Evolutionary conservation across 2,113 vertebrate genomes (phyloP), one percentile per base, ranked within the genome.

Genomic region (Phyllostomus hastatus): DNA sequence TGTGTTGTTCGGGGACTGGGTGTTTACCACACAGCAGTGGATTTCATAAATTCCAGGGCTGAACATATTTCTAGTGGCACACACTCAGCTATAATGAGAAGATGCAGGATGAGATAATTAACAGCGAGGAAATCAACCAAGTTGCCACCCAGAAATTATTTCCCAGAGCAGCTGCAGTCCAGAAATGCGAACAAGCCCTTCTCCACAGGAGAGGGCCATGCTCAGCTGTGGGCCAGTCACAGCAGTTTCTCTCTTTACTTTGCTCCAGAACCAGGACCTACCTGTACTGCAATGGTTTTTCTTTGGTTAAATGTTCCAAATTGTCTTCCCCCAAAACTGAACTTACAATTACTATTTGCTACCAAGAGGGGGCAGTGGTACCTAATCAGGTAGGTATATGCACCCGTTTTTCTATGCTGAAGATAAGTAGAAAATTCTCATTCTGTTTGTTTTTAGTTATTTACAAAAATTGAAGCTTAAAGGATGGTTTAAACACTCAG

Each of bases 131-230:
- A 93, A 88, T 92, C 72, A 82, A 97, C 75, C 96, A 97, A 96
- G 96, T 95, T 48, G 52, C 90, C 81, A 48, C 88, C 95, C 96
- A 97, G 96, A 92, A 94, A 95, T 95, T 85, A 88, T 82, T 92
- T 78, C 66, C 41, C 66, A 83, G 81, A 95, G 82, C 96, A 96
- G 95, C 96, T 97, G 97, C 80, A 6, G 26, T 38, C 85, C 92
- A 94, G 88, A 92, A 88, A 92, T 59, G 50, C 57, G 17, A 90
- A 57, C 57, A 78, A 88, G 92, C 41, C 93, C 26, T 31, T 35
- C 43, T 91, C 54, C 69, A 35, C 76, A 46, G 75, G 70, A 82
- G 70, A 15, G 59, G 64, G 67, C 50, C 92, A 57, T 75, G 14
- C 80, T 94, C 88, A 93, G 90, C 95, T 85, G 69, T 52, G 87